These are phyloP conservation scores for Eilema sororculum DNA, from an alignment of 2,888 invertebrate species.

Conservation along the genomic window DNA sequence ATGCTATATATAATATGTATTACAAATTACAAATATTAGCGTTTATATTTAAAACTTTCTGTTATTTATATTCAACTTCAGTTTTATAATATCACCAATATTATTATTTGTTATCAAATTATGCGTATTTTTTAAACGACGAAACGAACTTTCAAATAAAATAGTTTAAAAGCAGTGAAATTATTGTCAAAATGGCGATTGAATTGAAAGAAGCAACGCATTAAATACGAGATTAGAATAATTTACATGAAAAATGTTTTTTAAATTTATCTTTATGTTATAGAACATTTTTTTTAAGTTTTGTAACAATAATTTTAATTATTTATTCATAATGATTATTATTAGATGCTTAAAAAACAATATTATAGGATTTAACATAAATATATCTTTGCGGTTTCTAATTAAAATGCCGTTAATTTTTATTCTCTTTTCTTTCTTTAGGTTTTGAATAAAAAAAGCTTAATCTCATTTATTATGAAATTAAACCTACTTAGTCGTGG, in stretches of 20 bases:
- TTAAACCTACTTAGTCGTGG: background rate
- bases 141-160: slow-evolving; percentile 39
- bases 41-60: slow-evolving; percentile 42
- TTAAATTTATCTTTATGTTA: slow-evolving; percentile 27
- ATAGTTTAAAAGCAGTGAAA: slow-evolving; percentile 28
- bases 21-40: slow-evolving; percentile 45
- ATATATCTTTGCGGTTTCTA: background rate
- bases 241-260: slow-evolving; percentile 37
- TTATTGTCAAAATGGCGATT: slow-evolving; percentile 39
- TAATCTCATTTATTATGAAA: background rate
- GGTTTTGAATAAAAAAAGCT: background rate
- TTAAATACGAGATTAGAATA: slow-evolving; percentile 32
- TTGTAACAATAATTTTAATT: background rate
- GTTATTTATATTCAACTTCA: slow-evolving; percentile 39
- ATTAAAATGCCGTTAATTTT: background rate
- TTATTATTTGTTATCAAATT: slow-evolving; percentile 13
- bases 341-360: background rate
- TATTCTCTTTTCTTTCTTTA: background rate
- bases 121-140: slow-evolving; percentile 14
- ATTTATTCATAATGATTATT: background rate
- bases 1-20: slow-evolving; percentile 49
- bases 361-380: background rate
- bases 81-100: background rate
- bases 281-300: background rate
- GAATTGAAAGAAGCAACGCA: slow-evolving; percentile 32